Conservation (phyloP, 2,113 vertebrate species). For the Mustela lutreola region DNA sequence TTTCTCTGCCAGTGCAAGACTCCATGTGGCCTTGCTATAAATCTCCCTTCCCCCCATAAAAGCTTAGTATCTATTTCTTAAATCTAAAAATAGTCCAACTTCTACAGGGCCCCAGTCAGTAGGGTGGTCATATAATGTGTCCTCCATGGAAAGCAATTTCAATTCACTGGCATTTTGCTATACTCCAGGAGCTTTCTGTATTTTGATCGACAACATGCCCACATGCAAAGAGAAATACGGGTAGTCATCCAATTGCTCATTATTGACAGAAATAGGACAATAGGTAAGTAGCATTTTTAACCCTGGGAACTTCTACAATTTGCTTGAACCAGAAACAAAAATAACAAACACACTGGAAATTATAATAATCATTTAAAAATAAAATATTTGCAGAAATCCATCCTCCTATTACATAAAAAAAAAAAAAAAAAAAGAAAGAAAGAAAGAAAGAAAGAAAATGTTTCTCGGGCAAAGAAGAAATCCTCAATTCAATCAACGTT, state of each 20-base stretch:
- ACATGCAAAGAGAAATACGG: constrained; percentile 78
- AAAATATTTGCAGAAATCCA: constrained; percentile 20
- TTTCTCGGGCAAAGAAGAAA: constrained; percentile 4
- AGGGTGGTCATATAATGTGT: background rate
- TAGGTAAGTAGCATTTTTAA: constrained; percentile 75
- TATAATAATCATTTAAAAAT: constrained; percentile 65
- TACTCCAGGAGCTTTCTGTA: constrained; percentile 79
- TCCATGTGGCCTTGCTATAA: background rate
- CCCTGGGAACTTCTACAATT: constrained; percentile 61
- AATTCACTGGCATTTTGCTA: background rate
- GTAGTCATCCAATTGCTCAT: constrained; percentile 80
- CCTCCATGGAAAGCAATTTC: background rate
- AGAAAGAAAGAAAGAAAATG: background rate
- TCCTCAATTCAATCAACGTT: constrained; percentile 51
- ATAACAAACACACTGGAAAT: constrained; percentile 65
- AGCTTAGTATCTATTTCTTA: constrained; percentile 4
- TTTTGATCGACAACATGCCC: constrained; percentile 76
- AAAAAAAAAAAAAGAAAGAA: background rate
- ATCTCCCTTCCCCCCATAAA: background rate
- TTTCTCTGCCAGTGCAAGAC: background rate
- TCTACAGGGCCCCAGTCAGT: background rate
- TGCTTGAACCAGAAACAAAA: constrained; percentile 77
- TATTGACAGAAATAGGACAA: constrained; percentile 61
- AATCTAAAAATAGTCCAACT: constrained; percentile 16
- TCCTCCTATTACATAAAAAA: background rate